phyloP scores from a whole-genome alignment of 2,888 invertebrate genomes.

The Seladonia tumulorum region DNA sequence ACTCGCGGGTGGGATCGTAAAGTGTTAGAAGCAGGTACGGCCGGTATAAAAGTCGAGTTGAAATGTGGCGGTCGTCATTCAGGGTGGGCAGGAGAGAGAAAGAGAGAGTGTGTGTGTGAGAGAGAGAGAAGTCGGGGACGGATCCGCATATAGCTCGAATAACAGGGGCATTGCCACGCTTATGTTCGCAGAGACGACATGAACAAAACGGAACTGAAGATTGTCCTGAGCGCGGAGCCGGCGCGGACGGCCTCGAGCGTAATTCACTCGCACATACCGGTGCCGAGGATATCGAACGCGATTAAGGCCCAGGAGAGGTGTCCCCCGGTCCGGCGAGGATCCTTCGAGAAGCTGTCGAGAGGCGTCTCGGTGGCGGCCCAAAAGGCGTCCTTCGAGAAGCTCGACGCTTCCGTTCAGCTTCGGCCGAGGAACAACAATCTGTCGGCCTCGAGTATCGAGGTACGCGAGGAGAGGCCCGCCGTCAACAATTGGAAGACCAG shows the following conservation, averaged over 20 bases:
- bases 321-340: constrained; percentile 71
- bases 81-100: not conserved
- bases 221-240: constrained; percentile 70
- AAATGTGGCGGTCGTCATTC: not conserved
- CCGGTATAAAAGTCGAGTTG: not conserved
- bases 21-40: too few relatives aligned
- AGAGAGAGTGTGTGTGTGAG: not conserved
- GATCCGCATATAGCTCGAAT: not conserved
- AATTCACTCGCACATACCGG: constrained; percentile 81
- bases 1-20: too few relatives aligned
- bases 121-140: not conserved
- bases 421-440: constrained; percentile 61
- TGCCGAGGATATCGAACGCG: constrained; percentile 76
- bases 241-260: constrained; percentile 67
- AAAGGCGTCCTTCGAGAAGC: constrained; percentile 80
- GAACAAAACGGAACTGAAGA: constrained; percentile 79
- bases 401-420: constrained; percentile 74
- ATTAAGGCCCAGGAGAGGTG: constrained; percentile 74
- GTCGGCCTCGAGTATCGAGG: constrained; percentile 64
- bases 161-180: not conserved
- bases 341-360: constrained; percentile 74
- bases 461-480: constrained; percentile 56
- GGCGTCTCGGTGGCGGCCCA: constrained; percentile 81
- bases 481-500: constrained; percentile 49
- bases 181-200: constrained; percentile 63